Evolutionary conservation across 2,797 vertebrate genomes (phyloP), one percentile per base, ranked within the genome.

Genomic region (Peromyscus aztecus): DNA sequence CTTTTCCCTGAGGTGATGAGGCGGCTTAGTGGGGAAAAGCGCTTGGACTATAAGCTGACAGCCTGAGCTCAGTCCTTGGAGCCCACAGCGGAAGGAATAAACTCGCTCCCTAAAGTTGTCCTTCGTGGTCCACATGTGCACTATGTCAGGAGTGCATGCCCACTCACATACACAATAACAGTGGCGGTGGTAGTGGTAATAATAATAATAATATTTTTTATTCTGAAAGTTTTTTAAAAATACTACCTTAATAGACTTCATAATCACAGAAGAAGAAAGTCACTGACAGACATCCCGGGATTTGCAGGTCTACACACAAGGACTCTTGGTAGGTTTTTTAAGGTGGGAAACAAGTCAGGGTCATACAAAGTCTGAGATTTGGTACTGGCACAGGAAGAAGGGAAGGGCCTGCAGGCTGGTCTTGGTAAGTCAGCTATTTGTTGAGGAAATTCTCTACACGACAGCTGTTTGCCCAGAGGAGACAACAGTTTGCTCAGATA

Each of bases 401-500:
- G 16, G 37, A 52, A 93, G 37, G 14, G 1, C 29, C 77, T 49
- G 34, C 86, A 90, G 89, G 40, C 52, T 59, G 87, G 59, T 55
- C 80, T 92, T 86, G 14, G 12, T 34, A 85, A 88, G 37, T 29
- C 71, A 77, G 80, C 81, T 40, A 65, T 49, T 94, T 34, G 63
- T 37, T 87, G 40, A 95, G 71, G 24, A 90, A 89, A 75, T 61
- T 86, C 27, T 52, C 89, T 59, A 14, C 59, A 10, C 81, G 75
- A 89, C 4, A 94, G 63, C 34, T 76, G 10, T 92, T 90, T 81
- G 65, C 69, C 17, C 37, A 52, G 31, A 80, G 11, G 16, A 92
- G 13, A 89, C 71, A 88, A 80, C 37, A 52, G 21, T 77, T 90
- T 92, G 46, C 69, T 94, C 43, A 40, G 24, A 92, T 59, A 87